Percentiles rank a stretch among this genome's conserved stretches.
These are phyloP conservation scores for Conops quadrifasciatus DNA, from an alignment of 2,888 invertebrate species.

Conservation along the genomic window DNA sequence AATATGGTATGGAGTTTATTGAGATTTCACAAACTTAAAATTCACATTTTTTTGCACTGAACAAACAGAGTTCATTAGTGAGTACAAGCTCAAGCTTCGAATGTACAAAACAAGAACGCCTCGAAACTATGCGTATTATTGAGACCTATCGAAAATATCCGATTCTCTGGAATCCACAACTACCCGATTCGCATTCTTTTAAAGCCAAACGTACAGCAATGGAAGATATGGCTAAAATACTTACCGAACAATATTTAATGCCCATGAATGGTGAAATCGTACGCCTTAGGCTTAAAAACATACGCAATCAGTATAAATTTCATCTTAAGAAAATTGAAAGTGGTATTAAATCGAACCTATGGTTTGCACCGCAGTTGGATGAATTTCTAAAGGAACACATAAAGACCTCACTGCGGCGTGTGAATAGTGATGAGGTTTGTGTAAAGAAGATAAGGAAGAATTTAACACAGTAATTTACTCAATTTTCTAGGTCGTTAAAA, in stretches of 20 bases:
- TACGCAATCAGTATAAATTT: conserved; percentile 15
- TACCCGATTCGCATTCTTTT: conserved; percentile 9
- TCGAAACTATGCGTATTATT: conserved; percentile 18
- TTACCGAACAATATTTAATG: conserved; percentile 13
- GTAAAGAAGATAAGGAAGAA: background rate
- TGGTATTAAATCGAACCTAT: background rate
- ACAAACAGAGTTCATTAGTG: too few relatives aligned
- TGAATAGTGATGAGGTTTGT: conserved; percentile 5
- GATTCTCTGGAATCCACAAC: conserved; percentile 21
- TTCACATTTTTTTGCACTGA: too few relatives aligned
- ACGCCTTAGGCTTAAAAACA: conserved; percentile 18
- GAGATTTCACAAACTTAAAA: background rate
- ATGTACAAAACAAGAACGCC: conserved; percentile 8
- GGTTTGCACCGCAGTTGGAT: conserved; percentile 12
- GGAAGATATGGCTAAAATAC: conserved; percentile 14
- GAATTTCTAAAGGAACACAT: conserved; percentile 19
- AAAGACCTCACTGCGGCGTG: background rate
- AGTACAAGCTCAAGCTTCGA: too few relatives aligned
- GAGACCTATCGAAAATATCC: conserved; percentile 13
- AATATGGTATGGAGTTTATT: background rate
- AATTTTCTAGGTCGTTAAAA: conserved; percentile 6
- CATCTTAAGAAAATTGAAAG: conserved; percentile 16
- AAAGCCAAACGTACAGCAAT: conserved; percentile 20
- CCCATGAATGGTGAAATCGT: conserved; percentile 15
- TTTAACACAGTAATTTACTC: background rate